Percentiles rank a stretch among this genome's conserved stretches.
Evolutionary conservation across 2,797 vertebrate species (phyloP).

Genomic region (Morelia viridis): DNA sequence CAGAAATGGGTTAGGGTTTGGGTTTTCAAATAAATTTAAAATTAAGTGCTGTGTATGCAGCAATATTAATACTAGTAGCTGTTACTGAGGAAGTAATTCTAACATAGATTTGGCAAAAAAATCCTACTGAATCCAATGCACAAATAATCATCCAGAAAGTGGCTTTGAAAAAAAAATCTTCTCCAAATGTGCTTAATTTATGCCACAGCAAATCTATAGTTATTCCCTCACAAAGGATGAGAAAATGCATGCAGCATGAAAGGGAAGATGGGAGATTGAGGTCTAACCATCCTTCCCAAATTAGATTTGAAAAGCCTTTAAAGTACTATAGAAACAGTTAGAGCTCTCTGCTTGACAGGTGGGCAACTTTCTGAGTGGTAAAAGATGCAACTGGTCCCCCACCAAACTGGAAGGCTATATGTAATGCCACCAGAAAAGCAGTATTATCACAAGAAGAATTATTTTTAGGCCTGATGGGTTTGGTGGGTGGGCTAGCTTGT

Average conservation of each 20-base stretch:
- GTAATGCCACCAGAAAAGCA: not conserved
- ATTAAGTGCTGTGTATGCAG: conserved; percentile 33
- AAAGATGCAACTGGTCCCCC: not conserved
- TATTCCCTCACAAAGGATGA: not conserved
- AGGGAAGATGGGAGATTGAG: not conserved
- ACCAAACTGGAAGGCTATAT: not conserved
- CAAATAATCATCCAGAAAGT: conserved; percentile 25
- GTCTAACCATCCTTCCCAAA: not conserved
- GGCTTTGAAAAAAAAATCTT: no score
- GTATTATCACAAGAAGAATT: not conserved
- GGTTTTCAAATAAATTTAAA: conserved; percentile 33
- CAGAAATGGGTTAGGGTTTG: not conserved
- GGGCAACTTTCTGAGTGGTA: not conserved
- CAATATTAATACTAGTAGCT: not conserved
- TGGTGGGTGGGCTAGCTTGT: not conserved
- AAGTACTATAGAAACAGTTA: not conserved
- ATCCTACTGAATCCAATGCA: not conserved
- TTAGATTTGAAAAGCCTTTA: not conserved
- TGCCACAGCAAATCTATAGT: not conserved
- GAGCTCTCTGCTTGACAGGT: not conserved
- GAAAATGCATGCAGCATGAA: not conserved
- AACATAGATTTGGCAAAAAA: not conserved
- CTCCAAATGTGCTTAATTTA: not conserved
- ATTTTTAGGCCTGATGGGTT: no score
- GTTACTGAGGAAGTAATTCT: not conserved